phyloP scores from a whole-genome alignment of 2,888 invertebrate genomes.

The Melipona bicolor region DNA sequence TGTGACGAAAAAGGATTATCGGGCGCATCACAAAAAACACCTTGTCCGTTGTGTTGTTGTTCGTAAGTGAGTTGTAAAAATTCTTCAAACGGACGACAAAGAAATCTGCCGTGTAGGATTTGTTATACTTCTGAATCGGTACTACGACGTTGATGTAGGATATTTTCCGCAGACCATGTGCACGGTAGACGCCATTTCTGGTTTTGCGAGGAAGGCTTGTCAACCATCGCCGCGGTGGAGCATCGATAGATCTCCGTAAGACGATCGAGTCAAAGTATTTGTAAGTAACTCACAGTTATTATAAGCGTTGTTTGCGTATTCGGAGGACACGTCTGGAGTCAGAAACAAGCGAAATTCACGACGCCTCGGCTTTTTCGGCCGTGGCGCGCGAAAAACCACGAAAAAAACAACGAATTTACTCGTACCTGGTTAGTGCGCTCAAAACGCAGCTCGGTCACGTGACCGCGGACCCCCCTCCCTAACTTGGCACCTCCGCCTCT shows the following conservation, averaged over 20 bases:
- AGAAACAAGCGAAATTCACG: conserved; percentile 71
- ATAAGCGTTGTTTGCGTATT: conserved; percentile 69
- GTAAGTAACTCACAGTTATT: conserved; percentile 74
- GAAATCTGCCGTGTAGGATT: conserved; percentile 44
- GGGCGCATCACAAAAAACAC: conserved; percentile 67
- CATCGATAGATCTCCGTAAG: conserved; percentile 72
- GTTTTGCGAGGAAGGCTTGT: conserved; percentile 77
- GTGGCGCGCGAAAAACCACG: conserved; percentile 77
- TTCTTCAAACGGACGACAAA: conserved; percentile 49
- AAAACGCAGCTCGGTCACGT: conserved; percentile 89
- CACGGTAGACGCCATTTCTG: conserved; percentile 81
- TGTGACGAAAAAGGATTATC: conserved; percentile 54
- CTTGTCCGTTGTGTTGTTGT: conserved; percentile 56
- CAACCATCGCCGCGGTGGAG: conserved; percentile 78
- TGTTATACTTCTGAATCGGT: conserved; percentile 40
- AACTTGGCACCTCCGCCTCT: conserved; percentile 62
- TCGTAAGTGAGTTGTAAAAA: conserved; percentile 41
- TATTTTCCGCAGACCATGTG: conserved; percentile 77
- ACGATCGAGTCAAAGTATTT: conserved; percentile 71
- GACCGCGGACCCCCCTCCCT: conserved; percentile 83
- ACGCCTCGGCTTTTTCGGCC: conserved; percentile 73
- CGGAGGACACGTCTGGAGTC: conserved; percentile 68
- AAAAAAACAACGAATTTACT: conserved; percentile 83
- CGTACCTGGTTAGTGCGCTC: conserved; percentile 90
- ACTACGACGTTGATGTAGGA: conserved; percentile 50